Evolutionary conservation across 2,113 vertebrate genomes (phyloP), one percentile per base, ranked within the genome.

Genomic region (Okapia johnstoni): DNA sequence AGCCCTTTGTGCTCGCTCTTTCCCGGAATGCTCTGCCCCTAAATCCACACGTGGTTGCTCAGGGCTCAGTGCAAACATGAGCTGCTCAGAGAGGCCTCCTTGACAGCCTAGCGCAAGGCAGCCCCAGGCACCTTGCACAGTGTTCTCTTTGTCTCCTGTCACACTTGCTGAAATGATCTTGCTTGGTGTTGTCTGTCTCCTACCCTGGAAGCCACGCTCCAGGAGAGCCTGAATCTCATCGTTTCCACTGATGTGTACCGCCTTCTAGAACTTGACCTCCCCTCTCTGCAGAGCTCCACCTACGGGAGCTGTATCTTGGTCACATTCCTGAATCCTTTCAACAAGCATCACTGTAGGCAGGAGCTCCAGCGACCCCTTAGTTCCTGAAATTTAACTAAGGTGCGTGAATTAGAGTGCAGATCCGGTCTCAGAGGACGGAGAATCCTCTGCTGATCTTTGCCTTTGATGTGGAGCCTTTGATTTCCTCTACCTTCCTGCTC

Each of bases 391-490:
- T 97, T 85, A 97, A 97, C 96, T 88, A 94, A 54, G 93, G 81
- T 76, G 88, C 79, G 85, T 92, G 93, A 88, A 77, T 97, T 70
- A 96, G 54, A 92, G 95, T 30, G n/a, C 85, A 87, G 70, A 88
- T 97, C 61, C 1, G 0, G 1, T 88, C 85, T 92, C 97, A 86
- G 52, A 96, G 86, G 48, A 43, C 0, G 2, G 55, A 89, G 12
- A 48, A 76, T 60, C 90, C 87, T 79, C 30, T 21, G 81, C 52
- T 11, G 55, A 84, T 88, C 57, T 55, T 86, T 98, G 86, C 81
- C 96, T 99, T 98, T 98, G 92, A 98, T 95, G 87, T 58, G 81
- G 81, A 88, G 33, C 1, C 26, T 97, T 96, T 97, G 96, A 95
- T 97, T 89, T 96, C 96, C 77, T 79, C 36, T 33, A 48, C 63